These are phyloP conservation scores for Dendrolimus punctatus DNA, from an alignment of 1,140 invertebrate species.

Conservation along the genomic window DNA sequence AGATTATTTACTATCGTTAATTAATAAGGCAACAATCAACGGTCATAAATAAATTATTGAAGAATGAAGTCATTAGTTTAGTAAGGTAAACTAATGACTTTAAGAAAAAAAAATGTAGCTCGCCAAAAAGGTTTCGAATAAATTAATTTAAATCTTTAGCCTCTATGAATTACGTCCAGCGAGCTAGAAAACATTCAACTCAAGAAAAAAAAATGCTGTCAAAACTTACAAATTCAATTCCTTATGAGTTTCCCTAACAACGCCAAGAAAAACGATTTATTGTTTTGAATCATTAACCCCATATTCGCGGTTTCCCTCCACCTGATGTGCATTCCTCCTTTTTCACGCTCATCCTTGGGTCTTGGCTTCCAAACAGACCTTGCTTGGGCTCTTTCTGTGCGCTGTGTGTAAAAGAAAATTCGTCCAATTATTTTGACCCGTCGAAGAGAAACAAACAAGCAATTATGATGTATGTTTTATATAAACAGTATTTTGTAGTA, in stretches of 20 bases:
- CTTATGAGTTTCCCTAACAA: constrained; percentile 8
- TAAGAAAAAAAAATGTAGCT: not conserved
- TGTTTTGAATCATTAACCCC: constrained; percentile 29
- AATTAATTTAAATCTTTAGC: too few relatives aligned
- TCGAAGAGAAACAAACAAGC: too few relatives aligned
- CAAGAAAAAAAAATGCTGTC: too few relatives aligned
- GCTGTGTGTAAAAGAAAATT: constrained; percentile 24
- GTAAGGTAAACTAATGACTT: not conserved
- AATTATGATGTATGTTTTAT: too few relatives aligned
- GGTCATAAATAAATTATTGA: not conserved
- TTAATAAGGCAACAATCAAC: not conserved
- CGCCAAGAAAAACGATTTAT: constrained; percentile 12
- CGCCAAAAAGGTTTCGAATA: too few relatives aligned
- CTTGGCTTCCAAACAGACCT: constrained; percentile 24
- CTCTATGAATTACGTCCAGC: too few relatives aligned
- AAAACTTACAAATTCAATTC: too few relatives aligned
- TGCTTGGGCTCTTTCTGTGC: constrained; percentile 33
- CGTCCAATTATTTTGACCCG: too few relatives aligned
- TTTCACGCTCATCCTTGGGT: constrained; percentile 11
- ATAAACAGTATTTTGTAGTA: too few relatives aligned
- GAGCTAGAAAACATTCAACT: too few relatives aligned
- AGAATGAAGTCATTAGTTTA: not conserved
- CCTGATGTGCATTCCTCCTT: constrained; percentile 32
- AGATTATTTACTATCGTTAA: not conserved
- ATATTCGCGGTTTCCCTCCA: constrained; percentile 31